Conservation (phyloP, 2,797 vertebrate species). For the Nasua narica region DNA sequence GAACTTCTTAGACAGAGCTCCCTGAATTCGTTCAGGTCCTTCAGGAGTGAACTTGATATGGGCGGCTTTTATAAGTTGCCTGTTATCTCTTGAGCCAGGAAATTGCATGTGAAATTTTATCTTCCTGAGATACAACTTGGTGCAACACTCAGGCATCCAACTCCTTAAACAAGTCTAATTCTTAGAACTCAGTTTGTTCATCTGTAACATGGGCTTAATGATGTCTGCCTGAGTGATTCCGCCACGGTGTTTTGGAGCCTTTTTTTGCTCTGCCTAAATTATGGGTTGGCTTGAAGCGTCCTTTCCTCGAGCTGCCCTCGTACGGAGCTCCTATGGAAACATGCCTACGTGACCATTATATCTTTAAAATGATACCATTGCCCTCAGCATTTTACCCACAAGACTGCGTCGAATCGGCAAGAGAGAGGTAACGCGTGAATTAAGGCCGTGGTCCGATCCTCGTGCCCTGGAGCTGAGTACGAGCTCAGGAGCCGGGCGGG, state of each 20-base stretch:
- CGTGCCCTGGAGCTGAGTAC: too few relatives aligned
- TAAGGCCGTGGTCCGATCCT: fast-evolving
- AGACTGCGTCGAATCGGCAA: background rate
- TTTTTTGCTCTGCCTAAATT: background rate
- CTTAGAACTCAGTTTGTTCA: background rate
- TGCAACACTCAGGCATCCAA: background rate
- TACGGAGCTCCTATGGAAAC: background rate
- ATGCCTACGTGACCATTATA: fast-evolving
- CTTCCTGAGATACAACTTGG: background rate
- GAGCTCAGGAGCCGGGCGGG: fast-evolving
- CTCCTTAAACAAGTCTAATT: background rate
- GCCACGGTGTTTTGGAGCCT: fast-evolving
- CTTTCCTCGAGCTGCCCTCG: background rate
- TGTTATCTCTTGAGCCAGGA: background rate
- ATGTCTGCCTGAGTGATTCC: background rate
- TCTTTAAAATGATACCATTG: background rate
- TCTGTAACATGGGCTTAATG: background rate
- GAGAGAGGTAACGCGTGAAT: too few relatives aligned
- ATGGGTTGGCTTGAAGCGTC: fast-evolving
- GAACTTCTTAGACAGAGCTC: background rate
- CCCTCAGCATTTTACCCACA: background rate
- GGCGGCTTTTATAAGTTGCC: background rate
- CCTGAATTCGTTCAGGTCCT: background rate
- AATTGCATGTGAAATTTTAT: background rate
- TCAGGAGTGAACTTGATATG: background rate